Evolutionary conservation across 2,113 vertebrate species (phyloP), one percentile per base, ranked within the genome.

Genomic region (Galemys pyrenaicus): DNA sequence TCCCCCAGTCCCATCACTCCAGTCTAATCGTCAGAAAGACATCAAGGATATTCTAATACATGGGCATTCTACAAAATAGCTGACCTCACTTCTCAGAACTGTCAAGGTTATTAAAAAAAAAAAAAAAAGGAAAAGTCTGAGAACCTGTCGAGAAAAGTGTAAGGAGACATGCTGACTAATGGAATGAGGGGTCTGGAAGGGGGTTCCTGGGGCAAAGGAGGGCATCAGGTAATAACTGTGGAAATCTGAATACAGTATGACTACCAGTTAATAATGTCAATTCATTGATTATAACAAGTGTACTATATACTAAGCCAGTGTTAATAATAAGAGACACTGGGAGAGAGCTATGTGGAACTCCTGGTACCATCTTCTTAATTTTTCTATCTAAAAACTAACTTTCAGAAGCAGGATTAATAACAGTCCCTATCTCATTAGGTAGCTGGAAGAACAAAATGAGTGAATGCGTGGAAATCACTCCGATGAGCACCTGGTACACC

Each of bases 341-440:
- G 28, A 1, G 17, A 0, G 35, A 12, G n/a, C 3, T 1, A 0
- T n/a, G 26, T 32, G 67, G 67, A 37, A 44, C 22, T 28, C 49
- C 83, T 19, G 26, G 41, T 49, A 51, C 28, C n/a, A 41, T 22
- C 74, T 17, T 44, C 74, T 65, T 41, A 51, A 26, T 51, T 81
- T 93, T 93, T 86, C 86, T 65, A 24, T 51, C 58, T 80, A 39
- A 81, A 80, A 58, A 58, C 54, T 20, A 20, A 22, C 37, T 68
- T 75, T 85, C 26, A 0, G 11, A 62, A 85, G 44, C 44, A 32
- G 26, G 49, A 84, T 78, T 62, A 32, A 39, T 71, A 26, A 54
- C 6, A 49, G 37, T 65, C 65, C 26, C 65, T 58, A 35, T 64
- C 16, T 51, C 39, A 17, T 5, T 24, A 39, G 28, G 28, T 68